Evolutionary conservation across 2,888 invertebrate species (phyloP), one percentile per base, ranked within the genome.

Genomic region (Trilocha varians): DNA sequence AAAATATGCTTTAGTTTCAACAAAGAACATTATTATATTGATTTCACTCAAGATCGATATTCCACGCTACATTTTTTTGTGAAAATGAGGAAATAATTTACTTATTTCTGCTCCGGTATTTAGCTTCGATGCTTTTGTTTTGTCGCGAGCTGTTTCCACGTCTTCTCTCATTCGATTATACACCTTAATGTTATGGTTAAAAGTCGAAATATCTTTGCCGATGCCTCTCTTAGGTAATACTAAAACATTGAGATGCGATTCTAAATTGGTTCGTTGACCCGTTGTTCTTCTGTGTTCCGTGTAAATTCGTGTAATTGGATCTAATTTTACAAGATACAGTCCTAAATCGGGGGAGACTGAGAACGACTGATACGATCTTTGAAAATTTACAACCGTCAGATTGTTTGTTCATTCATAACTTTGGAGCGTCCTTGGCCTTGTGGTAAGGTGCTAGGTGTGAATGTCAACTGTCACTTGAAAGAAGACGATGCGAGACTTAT

Each of bases 241-340:
- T 44, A 5, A 38, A 50, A 44, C 48, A 52, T 50, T 49, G 42
- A 54, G 57, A 59, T 66, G 59, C 57, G 52, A 52, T 59, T 64
- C 55, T 61, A 60, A 57, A 71, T 64, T 65, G 57, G 78, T 71
- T 63, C 63, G 52, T 70, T 73, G 64, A 72, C 69, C 76, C 66
- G 48, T 48, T 48, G 46, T 46, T 50, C 44, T 45, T 51, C 52
- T 61, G 55, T 65, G 56, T 68, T 57, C 60, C 53, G 59, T 44
- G 44, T 48, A 52, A 14, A 16, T 36, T 32, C 15, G 33, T 34
- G 34, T 44, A 45, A 41, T 45, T 41, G 39, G 13, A 34, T 39
- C n/a, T 14, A 8, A 16, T 17, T 34, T 25, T 25, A 9, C 25
- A 1, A 2, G 5, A 9, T 25, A 25, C 11, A 2, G 25, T 25